Percentiles rank a stretch among this genome's conserved stretches.
Conservation (phyloP, 2,113 vertebrate species). For the Gambusia holbrooki region DNA sequence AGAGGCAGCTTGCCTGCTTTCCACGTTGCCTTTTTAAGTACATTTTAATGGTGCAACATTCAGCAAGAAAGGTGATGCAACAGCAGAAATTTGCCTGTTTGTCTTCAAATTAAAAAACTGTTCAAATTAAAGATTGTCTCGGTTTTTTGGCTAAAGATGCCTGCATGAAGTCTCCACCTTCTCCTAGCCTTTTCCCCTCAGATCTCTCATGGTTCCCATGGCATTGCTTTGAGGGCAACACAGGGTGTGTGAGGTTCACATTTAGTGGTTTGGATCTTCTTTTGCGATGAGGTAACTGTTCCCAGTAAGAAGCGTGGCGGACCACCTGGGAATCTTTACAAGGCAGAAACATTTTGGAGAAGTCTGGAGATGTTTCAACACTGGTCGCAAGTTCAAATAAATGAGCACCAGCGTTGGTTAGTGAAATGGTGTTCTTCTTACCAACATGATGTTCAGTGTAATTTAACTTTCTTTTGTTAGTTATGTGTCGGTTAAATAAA, state of each 20-base stretch:
- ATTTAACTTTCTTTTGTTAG: neutral
- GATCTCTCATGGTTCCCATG: slow-evolving; percentile 48
- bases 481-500: neutral
- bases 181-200: slow-evolving; percentile 36
- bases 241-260: slow-evolving; percentile 59
- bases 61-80: slow-evolving; percentile 29
- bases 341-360: slow-evolving; percentile 2
- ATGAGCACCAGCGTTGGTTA: neutral
- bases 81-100: slow-evolving; percentile 10
- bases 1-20: neutral
- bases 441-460: neutral
- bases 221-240: slow-evolving; percentile 34
- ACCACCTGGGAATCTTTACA: slow-evolving; percentile 53
- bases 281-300: slow-evolving; percentile 59
- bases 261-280: slow-evolving; percentile 53
- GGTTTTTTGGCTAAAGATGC: slow-evolving; percentile 22
- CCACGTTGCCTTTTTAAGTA: slow-evolving; percentile 10
- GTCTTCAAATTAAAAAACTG: neutral
- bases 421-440: neutral
- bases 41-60: slow-evolving; percentile 33
- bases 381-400: neutral
- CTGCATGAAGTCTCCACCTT: slow-evolving; percentile 25
- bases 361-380: neutral
- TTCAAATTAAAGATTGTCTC: neutral
- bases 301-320: slow-evolving; percentile 16